phyloP scores from a whole-genome alignment of 1,140 invertebrate genomes.

The Pseudomyrmex dendroicus region DNA sequence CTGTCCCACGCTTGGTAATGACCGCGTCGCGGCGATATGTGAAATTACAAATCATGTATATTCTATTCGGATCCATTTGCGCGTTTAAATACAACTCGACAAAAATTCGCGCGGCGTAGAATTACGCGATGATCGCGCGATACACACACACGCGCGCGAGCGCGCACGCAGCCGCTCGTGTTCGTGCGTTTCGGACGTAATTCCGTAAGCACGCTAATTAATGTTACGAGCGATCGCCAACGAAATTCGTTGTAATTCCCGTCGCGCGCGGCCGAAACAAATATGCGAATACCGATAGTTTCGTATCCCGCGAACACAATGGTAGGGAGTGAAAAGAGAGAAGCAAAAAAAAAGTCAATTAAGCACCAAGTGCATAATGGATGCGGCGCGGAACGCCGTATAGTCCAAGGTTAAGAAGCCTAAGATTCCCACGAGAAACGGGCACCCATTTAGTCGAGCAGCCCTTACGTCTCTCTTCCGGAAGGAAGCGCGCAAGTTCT shows the following conservation, averaged over 20 bases:
- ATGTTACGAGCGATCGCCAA: slow-evolving; percentile 19
- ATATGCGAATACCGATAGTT: slow-evolving; percentile 16
- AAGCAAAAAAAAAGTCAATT: slow-evolving; percentile 78
- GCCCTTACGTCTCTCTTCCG: slow-evolving; percentile 68
- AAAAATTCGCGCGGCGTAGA: slow-evolving; percentile 44
- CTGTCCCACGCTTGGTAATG: slow-evolving; percentile 21
- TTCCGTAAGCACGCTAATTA: slow-evolving; percentile 51
- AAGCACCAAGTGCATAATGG: slow-evolving; percentile 80
- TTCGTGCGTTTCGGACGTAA: slow-evolving; percentile 16
- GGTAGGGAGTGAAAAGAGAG: not conserved
- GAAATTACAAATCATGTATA: slow-evolving; percentile 46
- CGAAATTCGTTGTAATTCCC: slow-evolving; percentile 27
- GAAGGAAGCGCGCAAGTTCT: slow-evolving; percentile 82
- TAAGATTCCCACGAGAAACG: slow-evolving; percentile 80
- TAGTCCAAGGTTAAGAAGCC: slow-evolving; percentile 78
- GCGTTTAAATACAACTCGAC: slow-evolving; percentile 52
- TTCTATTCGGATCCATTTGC: slow-evolving; percentile 46
- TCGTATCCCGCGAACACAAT: not conserved
- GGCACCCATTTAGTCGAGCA: slow-evolving; percentile 64
- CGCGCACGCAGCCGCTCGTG: not conserved
- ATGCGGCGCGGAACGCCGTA: slow-evolving; percentile 74
- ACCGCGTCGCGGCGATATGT: slow-evolving; percentile 30
- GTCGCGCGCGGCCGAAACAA: slow-evolving; percentile 10
- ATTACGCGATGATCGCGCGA: slow-evolving; percentile 53
- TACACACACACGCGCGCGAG: not conserved